phyloP scores from a whole-genome alignment of 2,888 invertebrate genomes.

The Dermolepida albohirtum region DNA sequence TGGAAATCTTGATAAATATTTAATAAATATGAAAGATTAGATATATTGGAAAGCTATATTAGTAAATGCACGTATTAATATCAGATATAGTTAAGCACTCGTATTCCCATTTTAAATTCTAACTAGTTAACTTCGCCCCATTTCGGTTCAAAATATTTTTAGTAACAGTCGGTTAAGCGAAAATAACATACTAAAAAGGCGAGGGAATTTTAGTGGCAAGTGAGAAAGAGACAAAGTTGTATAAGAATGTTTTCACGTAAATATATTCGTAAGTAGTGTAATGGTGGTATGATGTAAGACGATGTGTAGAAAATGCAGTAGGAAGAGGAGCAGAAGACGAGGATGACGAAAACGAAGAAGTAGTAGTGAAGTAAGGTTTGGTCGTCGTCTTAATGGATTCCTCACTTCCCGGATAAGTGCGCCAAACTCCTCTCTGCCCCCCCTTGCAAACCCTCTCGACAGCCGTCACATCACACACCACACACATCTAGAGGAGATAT shows the following conservation, averaged over 20 bases:
- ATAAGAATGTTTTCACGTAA: constrained; percentile 7
- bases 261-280: constrained; percentile 41
- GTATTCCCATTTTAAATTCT: too few relatives aligned
- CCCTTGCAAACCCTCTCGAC: constrained; percentile 45
- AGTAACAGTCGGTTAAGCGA: too few relatives aligned
- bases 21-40: too few relatives aligned
- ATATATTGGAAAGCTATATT: too few relatives aligned
- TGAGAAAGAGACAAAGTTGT: not conserved
- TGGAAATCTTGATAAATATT: too few relatives aligned
- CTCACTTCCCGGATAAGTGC: constrained; percentile 60
- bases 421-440: constrained; percentile 49
- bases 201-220: too few relatives aligned
- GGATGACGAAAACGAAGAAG: constrained; percentile 17
- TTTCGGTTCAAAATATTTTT: too few relatives aligned
- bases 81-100: too few relatives aligned
- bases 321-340: constrained; percentile 22
- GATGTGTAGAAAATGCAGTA: constrained; percentile 40
- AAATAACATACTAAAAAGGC: too few relatives aligned
- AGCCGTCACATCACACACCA: constrained; percentile 56
- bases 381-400: constrained; percentile 58
- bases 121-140: too few relatives aligned
- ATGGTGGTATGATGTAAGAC: constrained; percentile 42
- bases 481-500: constrained; percentile 44
- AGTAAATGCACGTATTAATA: too few relatives aligned
- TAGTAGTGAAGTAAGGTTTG: constrained; percentile 21